These are phyloP conservation scores for Drosophila sechellia DNA, from an alignment of 1,140 invertebrate species.

Conservation along the genomic window DNA sequence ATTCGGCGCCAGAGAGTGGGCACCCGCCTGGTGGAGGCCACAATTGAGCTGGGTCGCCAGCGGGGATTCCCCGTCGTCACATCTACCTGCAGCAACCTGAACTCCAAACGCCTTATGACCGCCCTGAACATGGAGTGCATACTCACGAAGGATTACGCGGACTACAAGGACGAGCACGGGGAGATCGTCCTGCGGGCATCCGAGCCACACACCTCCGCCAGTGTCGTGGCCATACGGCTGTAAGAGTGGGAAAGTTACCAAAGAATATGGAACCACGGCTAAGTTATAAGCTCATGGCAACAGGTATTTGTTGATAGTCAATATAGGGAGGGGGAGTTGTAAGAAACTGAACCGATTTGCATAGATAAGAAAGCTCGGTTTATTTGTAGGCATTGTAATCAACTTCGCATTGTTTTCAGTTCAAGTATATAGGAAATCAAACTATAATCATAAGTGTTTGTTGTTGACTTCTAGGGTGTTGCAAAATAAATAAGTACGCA, in stretches of 20 bases:
- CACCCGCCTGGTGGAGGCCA: slow-evolving; percentile 34
- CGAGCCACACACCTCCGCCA: slow-evolving; percentile 46
- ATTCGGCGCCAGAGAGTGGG: slow-evolving; percentile 55
- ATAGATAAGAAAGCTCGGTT: too few relatives aligned
- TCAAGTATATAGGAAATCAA: too few relatives aligned
- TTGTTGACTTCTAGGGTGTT: too few relatives aligned
- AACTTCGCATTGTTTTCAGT: too few relatives aligned
- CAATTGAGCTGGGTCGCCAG: slow-evolving; percentile 48
- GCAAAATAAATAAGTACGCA: too few relatives aligned
- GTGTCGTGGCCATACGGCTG: slow-evolving; percentile 64
- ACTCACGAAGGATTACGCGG: slow-evolving; percentile 36
- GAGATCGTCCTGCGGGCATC: slow-evolving; percentile 40
- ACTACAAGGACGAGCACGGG: slow-evolving; percentile 59
- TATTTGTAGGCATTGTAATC: too few relatives aligned
- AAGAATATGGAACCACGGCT: not conserved
- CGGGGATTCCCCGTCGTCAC: slow-evolving; percentile 39
- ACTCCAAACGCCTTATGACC: slow-evolving; percentile 44
- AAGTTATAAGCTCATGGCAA: too few relatives aligned
- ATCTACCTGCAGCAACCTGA: slow-evolving; percentile 53
- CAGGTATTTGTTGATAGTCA: too few relatives aligned
- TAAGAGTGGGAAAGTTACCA: slow-evolving; percentile 17
- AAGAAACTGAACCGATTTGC: too few relatives aligned
- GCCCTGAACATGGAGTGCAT: slow-evolving; percentile 46
- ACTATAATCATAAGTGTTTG: too few relatives aligned
- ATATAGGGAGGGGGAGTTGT: too few relatives aligned